Percentiles rank a stretch among this genome's conserved stretches.
phyloP scores from a whole-genome alignment of 2,888 invertebrate genomes.

The Lepidocyrtoides sp. region DNA sequence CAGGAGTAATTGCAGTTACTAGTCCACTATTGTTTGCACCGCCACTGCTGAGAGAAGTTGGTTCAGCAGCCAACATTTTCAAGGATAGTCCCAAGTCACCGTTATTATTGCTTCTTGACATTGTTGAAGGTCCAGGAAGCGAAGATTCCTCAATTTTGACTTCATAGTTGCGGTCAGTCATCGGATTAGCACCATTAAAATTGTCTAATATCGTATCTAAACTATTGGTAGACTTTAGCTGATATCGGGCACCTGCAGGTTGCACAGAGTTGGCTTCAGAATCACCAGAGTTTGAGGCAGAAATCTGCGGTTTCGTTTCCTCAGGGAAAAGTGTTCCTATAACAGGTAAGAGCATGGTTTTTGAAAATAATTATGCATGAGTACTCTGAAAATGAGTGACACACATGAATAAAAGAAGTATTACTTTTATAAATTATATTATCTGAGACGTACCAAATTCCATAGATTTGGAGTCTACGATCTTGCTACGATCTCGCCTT shows the following conservation, averaged over 20 bases:
- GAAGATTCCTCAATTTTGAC: slow-evolving; percentile 39
- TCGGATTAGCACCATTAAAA: slow-evolving; percentile 70
- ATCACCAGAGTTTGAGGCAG: slow-evolving; percentile 30
- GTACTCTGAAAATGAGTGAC: too few species aligned
- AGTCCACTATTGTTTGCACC: background rate
- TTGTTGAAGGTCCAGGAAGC: slow-evolving; percentile 47
- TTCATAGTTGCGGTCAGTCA: slow-evolving; percentile 58
- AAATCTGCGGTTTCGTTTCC: background rate
- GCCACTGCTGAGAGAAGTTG: background rate
- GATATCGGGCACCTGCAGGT: slow-evolving; percentile 70
- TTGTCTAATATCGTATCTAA: slow-evolving; percentile 78
- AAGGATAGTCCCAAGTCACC: slow-evolving; percentile 34
- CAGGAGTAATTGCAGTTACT: background rate
- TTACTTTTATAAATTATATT: background rate
- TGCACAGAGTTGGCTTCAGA: slow-evolving; percentile 33
- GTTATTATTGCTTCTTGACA: slow-evolving; percentile 64
- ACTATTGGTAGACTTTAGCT: slow-evolving; percentile 80
- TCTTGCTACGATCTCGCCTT: slow-evolving; percentile 81
- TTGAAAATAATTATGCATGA: too few species aligned
- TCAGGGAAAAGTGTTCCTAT: slow-evolving; percentile 74
- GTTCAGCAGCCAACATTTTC: slow-evolving; percentile 41
- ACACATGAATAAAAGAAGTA: background rate
- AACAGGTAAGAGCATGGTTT: too few species aligned
- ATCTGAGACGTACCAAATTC: slow-evolving; percentile 83
- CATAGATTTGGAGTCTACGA: slow-evolving; percentile 82